Base-by-base conservation (phyloP, 2,797 vertebrate genomes). In the Nothura maculosa region DNA sequence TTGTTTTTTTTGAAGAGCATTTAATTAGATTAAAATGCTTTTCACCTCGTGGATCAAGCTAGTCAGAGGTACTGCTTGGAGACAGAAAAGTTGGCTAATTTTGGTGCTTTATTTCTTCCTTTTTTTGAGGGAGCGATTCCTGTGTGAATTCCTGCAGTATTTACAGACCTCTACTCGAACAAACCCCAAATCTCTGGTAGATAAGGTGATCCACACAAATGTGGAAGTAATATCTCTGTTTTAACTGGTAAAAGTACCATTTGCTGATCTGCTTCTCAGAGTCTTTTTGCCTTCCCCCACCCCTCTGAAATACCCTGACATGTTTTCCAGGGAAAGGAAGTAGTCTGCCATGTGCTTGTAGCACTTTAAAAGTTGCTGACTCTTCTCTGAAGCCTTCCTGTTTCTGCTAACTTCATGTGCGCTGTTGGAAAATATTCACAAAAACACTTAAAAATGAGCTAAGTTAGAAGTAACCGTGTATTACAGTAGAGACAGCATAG, bases 311-410 rank as follows among this genome's bases (percentile, higher is more conserved):
- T 66, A 54, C 18, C 61, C 28, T 57, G 47, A 28, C 54, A 67
- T 10, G 32, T 3, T 83, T 92, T 55, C 61, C 55, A 87, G 82
- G 74, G 74, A 84, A 85, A 79, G 36, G 55, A 76, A 84, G 36
- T 81, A 89, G 91, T 73, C 50, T 80, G 89, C 95, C 73, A 87
- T 89, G 83, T 81, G 63, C 24, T 47, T 60, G 63, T 80, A 86
- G 63, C 74, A 87, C 73, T 81, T 21, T 36, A 84, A 93, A 96
- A 95, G 30, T 48, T 95, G 96, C 96, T 96, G 96, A 96, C 10
- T 50, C 24, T 75, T 61, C 87, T 92, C 69, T 76, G 66, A 66
- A 89, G 89, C 57, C 94, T 95, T 95, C 90, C 94, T 94, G 87
- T 96, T 95, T 95, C 92, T 94, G 90, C 80, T 93, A 87, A 83